Evolutionary conservation across 1,140 invertebrate genomes (phyloP).

Genomic region (Wiebesia pumilae): DNA sequence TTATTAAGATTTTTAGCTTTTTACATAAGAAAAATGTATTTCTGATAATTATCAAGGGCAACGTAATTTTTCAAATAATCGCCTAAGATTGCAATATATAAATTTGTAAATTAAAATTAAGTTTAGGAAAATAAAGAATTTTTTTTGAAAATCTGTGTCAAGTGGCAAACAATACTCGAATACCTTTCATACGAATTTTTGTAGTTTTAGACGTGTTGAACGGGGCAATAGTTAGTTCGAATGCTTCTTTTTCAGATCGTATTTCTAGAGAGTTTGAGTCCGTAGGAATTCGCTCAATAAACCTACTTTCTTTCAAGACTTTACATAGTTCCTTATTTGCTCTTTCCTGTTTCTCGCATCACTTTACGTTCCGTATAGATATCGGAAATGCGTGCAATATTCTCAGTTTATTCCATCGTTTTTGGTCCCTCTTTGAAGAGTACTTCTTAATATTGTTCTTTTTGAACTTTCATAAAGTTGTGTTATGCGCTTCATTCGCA

Average conservation of each 20-base stretch:
- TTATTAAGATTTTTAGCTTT: no score
- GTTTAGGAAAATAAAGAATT: background rate
- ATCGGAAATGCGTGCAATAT: slow-evolving; percentile 24
- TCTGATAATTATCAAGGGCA: background rate
- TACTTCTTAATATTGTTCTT: slow-evolving; percentile 16
- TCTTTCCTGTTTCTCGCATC: background rate
- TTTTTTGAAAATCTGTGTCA: background rate
- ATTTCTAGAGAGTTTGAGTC: background rate
- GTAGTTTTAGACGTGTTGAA: background rate
- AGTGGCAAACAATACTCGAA: background rate
- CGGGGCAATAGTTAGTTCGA: background rate
- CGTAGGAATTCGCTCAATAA: slow-evolving; percentile 3
- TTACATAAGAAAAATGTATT: no score
- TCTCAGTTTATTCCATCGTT: slow-evolving; percentile 12
- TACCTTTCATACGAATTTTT: background rate
- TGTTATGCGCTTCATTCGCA: background rate
- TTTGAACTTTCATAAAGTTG: slow-evolving; percentile 10
- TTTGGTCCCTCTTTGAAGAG: slow-evolving; percentile 48
- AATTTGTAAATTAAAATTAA: background rate
- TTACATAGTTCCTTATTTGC: background rate
- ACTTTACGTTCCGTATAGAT: background rate
- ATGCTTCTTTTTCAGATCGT: slow-evolving; percentile 4
- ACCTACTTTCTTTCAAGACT: background rate
- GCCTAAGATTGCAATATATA: no score
- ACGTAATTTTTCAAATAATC: no score